Base-by-base conservation (phyloP, 1,140 invertebrate genomes). In the Neoseiulus cucumeris region DNA sequence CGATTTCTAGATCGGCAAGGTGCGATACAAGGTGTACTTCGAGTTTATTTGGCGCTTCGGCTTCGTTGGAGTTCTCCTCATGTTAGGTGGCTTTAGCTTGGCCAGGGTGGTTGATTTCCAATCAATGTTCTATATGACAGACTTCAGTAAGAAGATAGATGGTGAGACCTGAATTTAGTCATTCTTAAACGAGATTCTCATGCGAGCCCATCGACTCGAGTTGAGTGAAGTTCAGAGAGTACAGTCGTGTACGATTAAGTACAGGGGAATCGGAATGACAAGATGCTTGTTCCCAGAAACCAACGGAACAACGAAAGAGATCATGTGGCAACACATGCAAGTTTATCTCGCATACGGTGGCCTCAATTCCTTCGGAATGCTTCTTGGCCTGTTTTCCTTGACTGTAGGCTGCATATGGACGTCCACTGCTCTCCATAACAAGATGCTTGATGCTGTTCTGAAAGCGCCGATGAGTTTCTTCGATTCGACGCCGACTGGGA, bases 361-460 rank as follows among this genome's bases (percentile, higher is more conserved):
- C 2, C 14, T 25, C 14, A 14, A 59, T 14, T 12, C 68, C 9
- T 29, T 65, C 14, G 6, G 18, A 9, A 55, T 69, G 17, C 64
- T 70, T 44, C 29, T 67, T n/a, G 69, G 59, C 18, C 55, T 66
- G 20, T 55, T 66, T 9, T 29, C 65, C 18, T 28, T 68, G 51
- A 14, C 51, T 14, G 22, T 70, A 39, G 51, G 64, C 30, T 66
- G 66, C 30, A 45, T 84, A 0, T 65, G 80, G 74, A 89, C 89
- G 25, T 84, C 87, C 66, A 78, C 77, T 68, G 22, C 64, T n/a
- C 47, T 76, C 14, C 75, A 74, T 68, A 14, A 68, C 18, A 51
- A 66, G n/a, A 72, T 77, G 69, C 69, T 77, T 0, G 7, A 65
- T 12, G 72, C 70, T 33, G 68, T 77, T 17, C 64, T 76, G 44